Evolutionary conservation across 1,140 invertebrate species (phyloP), one percentile per base, ranked within the genome.

Genomic region (Drosophila mojavensis): DNA sequence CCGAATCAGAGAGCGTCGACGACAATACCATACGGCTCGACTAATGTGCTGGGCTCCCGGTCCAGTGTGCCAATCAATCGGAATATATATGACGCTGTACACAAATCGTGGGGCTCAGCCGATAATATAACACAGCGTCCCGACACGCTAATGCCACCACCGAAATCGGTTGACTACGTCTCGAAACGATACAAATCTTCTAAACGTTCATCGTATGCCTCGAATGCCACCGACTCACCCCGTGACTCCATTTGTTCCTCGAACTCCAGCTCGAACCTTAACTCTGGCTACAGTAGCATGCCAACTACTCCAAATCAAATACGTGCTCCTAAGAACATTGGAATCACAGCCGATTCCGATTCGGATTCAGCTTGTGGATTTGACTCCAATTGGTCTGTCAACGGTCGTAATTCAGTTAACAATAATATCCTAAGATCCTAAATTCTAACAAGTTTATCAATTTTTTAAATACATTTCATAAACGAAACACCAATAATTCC

Each of bases 91-190:
- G 84, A 88, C 1, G 75, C 78, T 1, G 81, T 88, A 0, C 95
- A 96, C 80, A 97, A 97, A 93, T 95, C 94, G 1, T 98, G 96
- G 97, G 97, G 97, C 24, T 97, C 97, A 1, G 96, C 96, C 4
- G 97, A 97, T 88, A 97, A 97, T 91, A 94, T 97, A 64, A 93
- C 93, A 33, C 93, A 93, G 30, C 93, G 93, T 65, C 78, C 93
- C 91, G 94, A 94, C 48, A 92, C 93, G 2, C 90, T 93, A 30
- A 96, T 96, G 94, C 94, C 95, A n/a, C 96, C 96, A 72, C 95
- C 95, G 7, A 96, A 96, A 79, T 94, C 94, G 76, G 93, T 81
- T 3, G 81, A 93, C 11, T 93, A 94, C 9, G 94, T 95, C 17
- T 95, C 95, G 74, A 95, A 96, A 78, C 93, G 94, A 4, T 93